phyloP scores from a whole-genome alignment of 2,113 vertebrate species.

The Psephotus haematonotus region DNA sequence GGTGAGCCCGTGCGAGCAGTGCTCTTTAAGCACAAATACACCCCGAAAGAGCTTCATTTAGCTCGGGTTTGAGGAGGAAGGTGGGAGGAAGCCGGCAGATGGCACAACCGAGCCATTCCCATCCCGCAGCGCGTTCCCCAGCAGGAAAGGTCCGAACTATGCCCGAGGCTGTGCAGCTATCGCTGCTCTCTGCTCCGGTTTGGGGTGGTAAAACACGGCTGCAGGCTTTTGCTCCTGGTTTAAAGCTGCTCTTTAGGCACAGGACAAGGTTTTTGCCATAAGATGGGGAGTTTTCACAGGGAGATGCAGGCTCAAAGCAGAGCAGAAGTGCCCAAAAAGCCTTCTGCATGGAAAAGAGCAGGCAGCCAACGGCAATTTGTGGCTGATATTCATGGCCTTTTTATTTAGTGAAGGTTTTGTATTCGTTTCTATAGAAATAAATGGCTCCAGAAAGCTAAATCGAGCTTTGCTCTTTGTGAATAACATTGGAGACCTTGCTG shows the following conservation, averaged over 20 bases:
- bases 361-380: neutral
- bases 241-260: neutral
- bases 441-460: neutral
- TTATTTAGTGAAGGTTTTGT: neutral
- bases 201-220: rapidly evolving
- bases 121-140: rapidly evolving
- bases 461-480: neutral
- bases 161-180: rapidly evolving
- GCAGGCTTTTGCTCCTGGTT: neutral
- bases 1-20: rapidly evolving
- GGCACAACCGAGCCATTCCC: neutral
- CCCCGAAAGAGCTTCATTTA: rapidly evolving
- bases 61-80: neutral
- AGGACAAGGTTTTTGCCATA: rapidly evolving
- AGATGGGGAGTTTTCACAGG: neutral
- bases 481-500: neutral
- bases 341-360: neutral
- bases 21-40: neutral
- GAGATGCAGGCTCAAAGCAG: rapidly evolving
- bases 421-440: neutral
- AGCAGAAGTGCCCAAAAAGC: neutral
- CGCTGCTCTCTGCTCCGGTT: rapidly evolving
- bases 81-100: neutral
- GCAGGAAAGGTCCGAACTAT: rapidly evolving
- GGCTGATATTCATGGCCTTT: neutral